phyloP scores from a whole-genome alignment of 2,888 invertebrate genomes.

The Brachynemurus nebulosus region DNA sequence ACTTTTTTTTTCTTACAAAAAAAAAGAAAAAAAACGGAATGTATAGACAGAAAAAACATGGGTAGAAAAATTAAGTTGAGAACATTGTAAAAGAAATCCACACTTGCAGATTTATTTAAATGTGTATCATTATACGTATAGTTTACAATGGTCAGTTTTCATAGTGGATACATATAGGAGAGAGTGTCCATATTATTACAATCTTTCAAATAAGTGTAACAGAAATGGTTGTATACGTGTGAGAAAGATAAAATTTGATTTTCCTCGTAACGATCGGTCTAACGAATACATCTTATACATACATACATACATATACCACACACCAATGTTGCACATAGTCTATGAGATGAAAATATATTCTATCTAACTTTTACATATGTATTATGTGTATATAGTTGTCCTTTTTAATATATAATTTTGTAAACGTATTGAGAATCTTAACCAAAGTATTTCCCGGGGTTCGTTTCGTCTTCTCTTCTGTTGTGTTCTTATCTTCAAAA shows the following conservation, averaged over 20 bases:
- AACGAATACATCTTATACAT: background rate
- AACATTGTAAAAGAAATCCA: too few relatives aligned
- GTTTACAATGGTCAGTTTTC: too few relatives aligned
- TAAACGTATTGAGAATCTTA: background rate
- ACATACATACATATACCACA: background rate
- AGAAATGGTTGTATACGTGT: background rate
- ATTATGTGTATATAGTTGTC: background rate
- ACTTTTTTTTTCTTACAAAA: too few relatives aligned
- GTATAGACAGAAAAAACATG: too few relatives aligned
- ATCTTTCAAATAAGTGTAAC: background rate
- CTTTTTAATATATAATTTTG: background rate
- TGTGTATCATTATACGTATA: too few relatives aligned
- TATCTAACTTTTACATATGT: background rate
- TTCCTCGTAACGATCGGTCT: conserved; percentile 1
- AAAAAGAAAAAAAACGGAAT: too few relatives aligned
- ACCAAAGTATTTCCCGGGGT: background rate
- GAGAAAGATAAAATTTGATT: conserved; percentile 2
- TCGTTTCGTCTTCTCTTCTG: background rate
- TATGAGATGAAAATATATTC: conserved; percentile 1
- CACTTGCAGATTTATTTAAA: too few relatives aligned
- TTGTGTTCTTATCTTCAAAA: too few relatives aligned
- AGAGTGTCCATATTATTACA: too few relatives aligned
- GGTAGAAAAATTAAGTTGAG: too few relatives aligned
- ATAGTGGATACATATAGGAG: too few relatives aligned
- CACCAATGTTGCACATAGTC: too few relatives aligned